Evolutionary conservation across 2,888 invertebrate species (phyloP).

Genomic region (Coleophora deauratella): DNA sequence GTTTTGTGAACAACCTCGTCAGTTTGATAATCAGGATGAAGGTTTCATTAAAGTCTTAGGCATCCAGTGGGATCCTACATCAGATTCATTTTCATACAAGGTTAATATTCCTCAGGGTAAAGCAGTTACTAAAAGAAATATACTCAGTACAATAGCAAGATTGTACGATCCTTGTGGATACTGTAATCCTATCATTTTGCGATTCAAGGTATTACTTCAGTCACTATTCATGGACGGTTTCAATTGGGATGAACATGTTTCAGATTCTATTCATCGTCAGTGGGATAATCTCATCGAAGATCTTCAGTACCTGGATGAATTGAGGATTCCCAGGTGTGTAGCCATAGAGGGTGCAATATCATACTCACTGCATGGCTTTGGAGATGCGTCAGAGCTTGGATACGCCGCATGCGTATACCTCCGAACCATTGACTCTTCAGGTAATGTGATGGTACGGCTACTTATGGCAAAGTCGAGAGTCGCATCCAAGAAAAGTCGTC

Average conservation of each 20-base stretch:
- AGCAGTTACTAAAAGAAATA: no score
- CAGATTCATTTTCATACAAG: no score
- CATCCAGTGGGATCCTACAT: no score
- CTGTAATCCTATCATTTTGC: no score
- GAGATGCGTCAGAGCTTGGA: neutral
- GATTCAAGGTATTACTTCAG: no score
- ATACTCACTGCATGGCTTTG: constrained; percentile 3
- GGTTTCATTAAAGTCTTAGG: no score
- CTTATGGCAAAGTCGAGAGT: constrained; percentile 1
- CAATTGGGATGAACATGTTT: neutral
- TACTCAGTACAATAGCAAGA: no score
- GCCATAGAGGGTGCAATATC: neutral
- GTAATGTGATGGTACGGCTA: neutral
- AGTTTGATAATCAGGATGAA: no score
- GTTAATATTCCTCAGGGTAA: no score
- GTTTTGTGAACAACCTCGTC: no score
- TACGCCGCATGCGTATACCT: neutral
- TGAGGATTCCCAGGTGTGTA: neutral
- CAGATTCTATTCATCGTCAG: neutral
- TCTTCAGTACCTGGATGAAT: neutral
- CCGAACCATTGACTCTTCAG: neutral
- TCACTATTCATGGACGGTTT: no score
- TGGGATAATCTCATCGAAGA: neutral
- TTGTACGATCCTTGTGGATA: no score
- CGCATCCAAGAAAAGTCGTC: neutral